Evolutionary conservation across 2,888 invertebrate genomes (phyloP), one percentile per base, ranked within the genome.

Genomic region (Nephrotoma guestfalica): DNA sequence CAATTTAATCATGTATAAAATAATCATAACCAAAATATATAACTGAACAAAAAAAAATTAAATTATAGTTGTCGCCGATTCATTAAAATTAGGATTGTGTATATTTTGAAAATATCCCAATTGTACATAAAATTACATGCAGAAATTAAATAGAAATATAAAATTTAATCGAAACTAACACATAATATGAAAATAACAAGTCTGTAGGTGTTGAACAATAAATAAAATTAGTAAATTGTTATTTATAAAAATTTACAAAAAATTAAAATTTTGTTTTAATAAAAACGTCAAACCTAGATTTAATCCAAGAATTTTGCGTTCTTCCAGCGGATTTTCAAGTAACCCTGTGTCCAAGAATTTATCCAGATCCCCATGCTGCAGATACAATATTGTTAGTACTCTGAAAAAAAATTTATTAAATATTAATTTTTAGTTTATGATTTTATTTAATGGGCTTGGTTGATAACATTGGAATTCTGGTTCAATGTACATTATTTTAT

Each of bases 351-450:
- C 45, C 0, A 87, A 45, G 42, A 87, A 87, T 85, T 57, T 47
- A 40, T 87, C 87, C 45, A 87, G 40, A 86, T 87, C 87, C 13
- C 87, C 86, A 41, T 86, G 86, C 42, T 87, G 87, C 4, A 87
- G 86, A 42, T 87, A 87, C 11, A 87, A 83, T 41, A 87, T 85
- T n/a, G 86, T 86, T 18, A 87, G 18, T 15, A 57, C 45, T 7
- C 87, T 87, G 45, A 47, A 87, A 87, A 41, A 5, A 84, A 47
- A 86, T 30, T 9, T 2, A 41, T 41, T 83, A 40, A 83, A 83
- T 83, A 11, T 83, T 40, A 40, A 40, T 41, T 40, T 40, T 41
- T 43, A 11, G 43, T 51, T 51, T 15, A 51, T 2, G 15, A 13
- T 47, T 30, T 30, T 30, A 30, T 3, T 30, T 30, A 30, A 30